Percentiles rank a stretch among this genome's conserved stretches.
Conservation (phyloP, 1,140 invertebrate species). For the Cylas formicarius region DNA sequence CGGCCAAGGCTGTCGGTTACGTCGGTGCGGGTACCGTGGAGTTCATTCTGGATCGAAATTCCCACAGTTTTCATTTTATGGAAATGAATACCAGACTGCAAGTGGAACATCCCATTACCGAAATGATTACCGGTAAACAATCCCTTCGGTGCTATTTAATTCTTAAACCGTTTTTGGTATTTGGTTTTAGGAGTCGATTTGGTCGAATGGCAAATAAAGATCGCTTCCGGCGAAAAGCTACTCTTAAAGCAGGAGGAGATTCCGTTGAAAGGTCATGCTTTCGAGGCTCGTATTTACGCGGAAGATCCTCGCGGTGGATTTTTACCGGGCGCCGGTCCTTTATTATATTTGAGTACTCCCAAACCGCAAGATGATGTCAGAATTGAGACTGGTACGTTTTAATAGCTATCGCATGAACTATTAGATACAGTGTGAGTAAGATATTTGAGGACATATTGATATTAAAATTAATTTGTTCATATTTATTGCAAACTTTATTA, state of each 20-base stretch:
- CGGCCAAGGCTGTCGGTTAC: constrained; percentile 87
- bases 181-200: constrained; percentile 71
- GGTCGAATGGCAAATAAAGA: constrained; percentile 92
- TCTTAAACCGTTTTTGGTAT: background rate
- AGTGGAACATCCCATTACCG: constrained; percentile 96
- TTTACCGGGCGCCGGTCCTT: constrained; percentile 76
- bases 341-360: constrained; percentile 66
- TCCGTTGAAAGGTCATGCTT: constrained; percentile 70
- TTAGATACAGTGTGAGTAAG: too few species aligned
- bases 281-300: constrained; percentile 94
- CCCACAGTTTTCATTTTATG: constrained; percentile 96
- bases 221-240: constrained; percentile 79
- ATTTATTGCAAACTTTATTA: too few species aligned
- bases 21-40: constrained; percentile 96
- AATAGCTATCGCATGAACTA: too few species aligned
- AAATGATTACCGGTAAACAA: constrained; percentile 79
- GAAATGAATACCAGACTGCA: constrained; percentile 96
- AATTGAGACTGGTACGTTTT: constrained; percentile 70
- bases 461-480: too few species aligned
- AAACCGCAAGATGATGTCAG: constrained; percentile 52
- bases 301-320: constrained; percentile 79
- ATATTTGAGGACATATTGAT: too few species aligned
- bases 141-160: background rate
- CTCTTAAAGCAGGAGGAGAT: constrained; percentile 77
- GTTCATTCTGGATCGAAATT: constrained; percentile 78